phyloP scores from a whole-genome alignment of 2,888 invertebrate species.

The Pyrgus malvae region DNA sequence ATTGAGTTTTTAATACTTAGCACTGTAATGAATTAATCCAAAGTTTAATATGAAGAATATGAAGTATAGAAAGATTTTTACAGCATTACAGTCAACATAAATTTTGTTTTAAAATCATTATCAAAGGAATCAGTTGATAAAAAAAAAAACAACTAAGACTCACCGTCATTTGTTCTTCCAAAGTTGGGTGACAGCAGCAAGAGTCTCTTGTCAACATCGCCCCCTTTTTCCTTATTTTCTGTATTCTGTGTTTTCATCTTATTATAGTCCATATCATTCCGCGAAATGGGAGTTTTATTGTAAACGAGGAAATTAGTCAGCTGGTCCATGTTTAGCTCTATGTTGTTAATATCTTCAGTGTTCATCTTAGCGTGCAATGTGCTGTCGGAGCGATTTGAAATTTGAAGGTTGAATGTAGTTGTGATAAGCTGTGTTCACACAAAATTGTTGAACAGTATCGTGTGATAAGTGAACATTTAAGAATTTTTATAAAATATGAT shows the following conservation, averaged over 20 bases:
- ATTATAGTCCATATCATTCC: slow-evolving; percentile 61
- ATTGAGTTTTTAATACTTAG: not conserved
- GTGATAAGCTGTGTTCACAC: not conserved
- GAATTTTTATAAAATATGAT: not conserved
- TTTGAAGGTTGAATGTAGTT: not conserved
- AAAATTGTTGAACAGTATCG: not conserved
- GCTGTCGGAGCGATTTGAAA: not conserved
- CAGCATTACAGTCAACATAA: not conserved
- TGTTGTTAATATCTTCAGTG: not conserved
- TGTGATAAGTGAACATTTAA: not conserved
- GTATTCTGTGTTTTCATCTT: slow-evolving; percentile 54
- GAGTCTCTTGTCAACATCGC: slow-evolving; percentile 55
- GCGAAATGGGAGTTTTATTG: slow-evolving; percentile 63
- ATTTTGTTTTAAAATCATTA: not conserved
- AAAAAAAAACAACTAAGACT: slow-evolving; percentile 32
- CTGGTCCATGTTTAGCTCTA: slow-evolving; percentile 54
- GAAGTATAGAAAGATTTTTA: no score
- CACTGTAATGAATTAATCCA: no score
- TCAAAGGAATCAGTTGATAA: not conserved
- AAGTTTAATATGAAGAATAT: no score
- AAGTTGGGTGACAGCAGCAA: slow-evolving; percentile 64
- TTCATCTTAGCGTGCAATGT: slow-evolving; percentile 8
- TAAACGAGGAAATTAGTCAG: slow-evolving; percentile 66
- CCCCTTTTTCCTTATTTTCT: slow-evolving; percentile 45
- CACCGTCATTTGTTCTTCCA: slow-evolving; percentile 58